Evolutionary conservation across 2,888 invertebrate genomes (phyloP).

Genomic region (Petrolisthes manimaculis): DNA sequence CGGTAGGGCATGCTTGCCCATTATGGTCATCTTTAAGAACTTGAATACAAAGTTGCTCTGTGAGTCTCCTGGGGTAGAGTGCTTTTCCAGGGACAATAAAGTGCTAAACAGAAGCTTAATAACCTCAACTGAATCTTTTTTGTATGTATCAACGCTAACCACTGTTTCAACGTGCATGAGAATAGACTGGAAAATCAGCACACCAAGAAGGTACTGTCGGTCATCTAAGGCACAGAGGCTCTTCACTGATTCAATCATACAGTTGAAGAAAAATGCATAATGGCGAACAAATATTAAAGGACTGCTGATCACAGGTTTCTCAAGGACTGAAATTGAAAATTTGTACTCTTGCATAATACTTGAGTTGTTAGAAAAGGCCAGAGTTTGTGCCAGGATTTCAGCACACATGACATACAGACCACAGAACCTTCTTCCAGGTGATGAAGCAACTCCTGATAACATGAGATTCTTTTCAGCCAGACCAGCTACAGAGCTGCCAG

Average conservation of each 20-base stretch:
- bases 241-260: slow-evolving; percentile 32
- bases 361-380: slow-evolving; percentile 19
- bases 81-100: slow-evolving; percentile 32
- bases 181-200: slow-evolving; percentile 30
- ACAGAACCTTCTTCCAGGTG: slow-evolving; percentile 42
- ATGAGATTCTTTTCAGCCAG: slow-evolving; percentile 41
- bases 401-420: slow-evolving; percentile 34
- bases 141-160: slow-evolving; percentile 11
- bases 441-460: slow-evolving; percentile 45
- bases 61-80: slow-evolving; percentile 37
- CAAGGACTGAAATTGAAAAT: not conserved
- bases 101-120: slow-evolving; percentile 53
- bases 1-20: slow-evolving; percentile 47
- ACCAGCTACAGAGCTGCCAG: slow-evolving; percentile 26
- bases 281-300: slow-evolving; percentile 26
- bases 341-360: not conserved
- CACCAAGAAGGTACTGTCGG: slow-evolving; percentile 32
- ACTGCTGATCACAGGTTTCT: slow-evolving; percentile 19
- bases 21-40: slow-evolving; percentile 28
- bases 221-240: slow-evolving; percentile 24
- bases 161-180: not conserved
- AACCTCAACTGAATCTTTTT: slow-evolving; percentile 51
- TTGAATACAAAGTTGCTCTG: slow-evolving; percentile 46
- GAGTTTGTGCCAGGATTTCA: slow-evolving; percentile 47
- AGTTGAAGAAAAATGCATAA: slow-evolving; percentile 36